Percentiles rank a stretch among this genome's conserved stretches.
phyloP scores from a whole-genome alignment of 2,888 invertebrate genomes.

The Apotomis betuletana region DNA sequence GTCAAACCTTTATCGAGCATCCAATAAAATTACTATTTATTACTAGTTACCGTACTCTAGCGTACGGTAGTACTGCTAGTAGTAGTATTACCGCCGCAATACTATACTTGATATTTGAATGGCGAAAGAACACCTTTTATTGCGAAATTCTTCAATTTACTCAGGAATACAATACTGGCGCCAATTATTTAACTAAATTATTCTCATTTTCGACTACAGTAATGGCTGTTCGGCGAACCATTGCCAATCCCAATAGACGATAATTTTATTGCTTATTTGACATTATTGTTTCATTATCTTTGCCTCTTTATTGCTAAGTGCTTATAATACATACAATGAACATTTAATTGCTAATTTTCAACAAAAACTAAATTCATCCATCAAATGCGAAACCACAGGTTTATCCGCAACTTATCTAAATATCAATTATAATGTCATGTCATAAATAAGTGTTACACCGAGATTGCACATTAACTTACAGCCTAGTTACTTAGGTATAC shows the following conservation, averaged over 20 bases:
- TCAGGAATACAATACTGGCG: not conserved
- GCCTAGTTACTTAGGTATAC: conserved; percentile 30
- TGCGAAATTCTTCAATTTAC: not conserved
- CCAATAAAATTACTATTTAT: too few relatives aligned
- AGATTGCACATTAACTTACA: conserved; percentile 39
- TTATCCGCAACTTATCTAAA: conserved; percentile 2
- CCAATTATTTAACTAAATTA: not conserved
- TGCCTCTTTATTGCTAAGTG: conserved; percentile 50
- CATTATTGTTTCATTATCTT: conserved; percentile 50
- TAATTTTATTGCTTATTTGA: conserved; percentile 51
- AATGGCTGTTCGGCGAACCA: not conserved
- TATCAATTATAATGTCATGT: conserved; percentile 31
- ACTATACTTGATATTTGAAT: not conserved
- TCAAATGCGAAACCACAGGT: conserved; percentile 1
- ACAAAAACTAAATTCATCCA: conserved; percentile 4
- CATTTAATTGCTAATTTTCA: conserved; percentile 21
- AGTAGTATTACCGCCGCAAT: too few relatives aligned
- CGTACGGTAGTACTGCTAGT: too few relatives aligned
- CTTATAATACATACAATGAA: conserved; percentile 39
- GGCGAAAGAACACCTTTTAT: not conserved
- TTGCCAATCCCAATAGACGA: conserved; percentile 18
- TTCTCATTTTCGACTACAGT: not conserved
- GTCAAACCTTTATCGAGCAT: too few relatives aligned
- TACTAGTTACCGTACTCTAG: too few relatives aligned
- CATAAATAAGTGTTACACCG: conserved; percentile 34